Conservation (phyloP, 1,140 invertebrate species). For the Pararge aegeria region DNA sequence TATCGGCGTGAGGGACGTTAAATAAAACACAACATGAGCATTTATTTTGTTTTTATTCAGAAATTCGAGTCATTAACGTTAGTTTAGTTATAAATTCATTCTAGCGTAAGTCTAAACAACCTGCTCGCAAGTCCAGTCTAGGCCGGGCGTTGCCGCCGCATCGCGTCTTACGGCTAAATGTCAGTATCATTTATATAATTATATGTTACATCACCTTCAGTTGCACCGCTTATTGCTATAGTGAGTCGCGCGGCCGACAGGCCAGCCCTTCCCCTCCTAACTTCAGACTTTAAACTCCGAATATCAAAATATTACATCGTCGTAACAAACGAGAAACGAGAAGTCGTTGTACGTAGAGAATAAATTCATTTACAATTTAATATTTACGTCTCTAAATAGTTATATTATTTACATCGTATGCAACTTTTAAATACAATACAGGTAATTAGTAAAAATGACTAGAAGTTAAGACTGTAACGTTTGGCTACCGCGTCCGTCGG, state of each 20-base stretch:
- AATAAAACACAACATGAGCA: slow-evolving; percentile 30
- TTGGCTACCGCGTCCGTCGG: slow-evolving; percentile 36
- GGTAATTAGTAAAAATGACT: slow-evolving; percentile 44
- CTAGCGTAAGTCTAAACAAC: slow-evolving; percentile 69
- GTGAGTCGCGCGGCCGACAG: slow-evolving; percentile 24
- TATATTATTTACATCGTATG: slow-evolving; percentile 37
- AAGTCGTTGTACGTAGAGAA: slow-evolving; percentile 48
- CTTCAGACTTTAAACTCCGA: slow-evolving; percentile 54
- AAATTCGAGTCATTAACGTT: slow-evolving; percentile 70
- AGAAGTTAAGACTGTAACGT: slow-evolving; percentile 40
- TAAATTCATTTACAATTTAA: slow-evolving; percentile 38
- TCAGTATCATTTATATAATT: slow-evolving; percentile 20
- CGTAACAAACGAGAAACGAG: slow-evolving; percentile 46
- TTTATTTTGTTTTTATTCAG: slow-evolving; percentile 61
- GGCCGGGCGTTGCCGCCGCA: slow-evolving; percentile 1
- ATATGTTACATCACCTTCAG: slow-evolving; percentile 36
- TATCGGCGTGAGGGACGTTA: no score
- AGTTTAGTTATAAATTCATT: slow-evolving; percentile 71
- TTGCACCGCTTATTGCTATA: slow-evolving; percentile 41
- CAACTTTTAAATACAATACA: slow-evolving; percentile 6
- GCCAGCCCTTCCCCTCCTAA: slow-evolving; percentile 21
- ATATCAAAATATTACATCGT: slow-evolving; percentile 64
- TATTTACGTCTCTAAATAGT: slow-evolving; percentile 26
- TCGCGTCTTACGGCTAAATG: slow-evolving; percentile 14
- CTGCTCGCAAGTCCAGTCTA: slow-evolving; percentile 60